Conservation (phyloP, 1,140 invertebrate genomes). For the Ceratoteleas bidentatus region DNA sequence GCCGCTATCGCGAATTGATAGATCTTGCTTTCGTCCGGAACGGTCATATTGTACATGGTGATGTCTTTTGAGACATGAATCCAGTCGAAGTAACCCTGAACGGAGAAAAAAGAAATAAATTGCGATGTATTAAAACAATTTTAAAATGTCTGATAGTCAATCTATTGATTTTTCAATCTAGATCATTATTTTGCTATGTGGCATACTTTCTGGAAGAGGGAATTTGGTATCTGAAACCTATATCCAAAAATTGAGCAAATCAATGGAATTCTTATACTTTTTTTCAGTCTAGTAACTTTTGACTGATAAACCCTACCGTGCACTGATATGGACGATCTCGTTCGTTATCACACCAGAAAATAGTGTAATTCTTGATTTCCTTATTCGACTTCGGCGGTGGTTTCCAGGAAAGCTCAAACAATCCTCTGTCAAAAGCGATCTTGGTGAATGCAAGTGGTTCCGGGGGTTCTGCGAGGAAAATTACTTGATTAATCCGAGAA, state of each 20-base stretch:
- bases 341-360: constrained; percentile 87
- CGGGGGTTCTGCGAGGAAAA: constrained; percentile 73
- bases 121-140: too few relatives aligned
- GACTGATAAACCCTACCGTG: too few relatives aligned
- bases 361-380: constrained; percentile 84
- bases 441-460: constrained; percentile 85
- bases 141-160: too few relatives aligned
- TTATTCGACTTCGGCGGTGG: constrained; percentile 72
- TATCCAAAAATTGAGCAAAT: too few relatives aligned
- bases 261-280: too few relatives aligned
- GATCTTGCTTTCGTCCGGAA: constrained; percentile 78
- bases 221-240: too few relatives aligned
- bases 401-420: constrained; percentile 88
- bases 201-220: too few relatives aligned
- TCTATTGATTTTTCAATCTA: too few relatives aligned
- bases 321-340: constrained; percentile 84
- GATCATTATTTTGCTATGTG: too few relatives aligned
- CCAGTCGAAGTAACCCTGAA: constrained; percentile 84
- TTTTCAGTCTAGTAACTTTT: too few relatives aligned
- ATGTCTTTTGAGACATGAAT: constrained; percentile 78
- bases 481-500: neutral
- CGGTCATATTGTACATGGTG: constrained; percentile 81
- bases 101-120: neutral
- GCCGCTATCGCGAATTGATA: constrained; percentile 88
- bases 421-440: constrained; percentile 84